phyloP scores from a whole-genome alignment of 2,888 invertebrate species.

The Sminthurinus aureus region DNA sequence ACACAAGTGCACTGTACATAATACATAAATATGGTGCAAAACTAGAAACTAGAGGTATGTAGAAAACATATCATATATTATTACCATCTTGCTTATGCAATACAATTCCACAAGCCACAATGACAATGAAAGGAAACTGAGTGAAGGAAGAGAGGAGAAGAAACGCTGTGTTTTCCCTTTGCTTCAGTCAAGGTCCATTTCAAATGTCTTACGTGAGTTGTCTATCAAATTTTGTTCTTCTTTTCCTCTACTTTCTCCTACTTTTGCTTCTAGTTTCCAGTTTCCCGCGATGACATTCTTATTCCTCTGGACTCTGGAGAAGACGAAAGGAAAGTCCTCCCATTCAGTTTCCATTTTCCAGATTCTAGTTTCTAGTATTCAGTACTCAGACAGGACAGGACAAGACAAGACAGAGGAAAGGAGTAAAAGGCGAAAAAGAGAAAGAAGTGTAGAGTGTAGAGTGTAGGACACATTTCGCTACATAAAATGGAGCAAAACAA shows the following conservation, averaged over 20 bases:
- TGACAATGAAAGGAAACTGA: background rate
- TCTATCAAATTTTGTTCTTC: background rate
- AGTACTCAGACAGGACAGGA: too few relatives aligned
- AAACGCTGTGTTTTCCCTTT: background rate
- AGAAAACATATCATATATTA: too few relatives aligned
- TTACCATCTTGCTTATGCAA: background rate
- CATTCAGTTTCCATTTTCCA: background rate
- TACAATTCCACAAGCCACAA: conserved; percentile 1
- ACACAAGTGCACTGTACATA: background rate
- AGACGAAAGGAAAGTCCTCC: too few relatives aligned
- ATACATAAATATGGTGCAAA: too few relatives aligned
- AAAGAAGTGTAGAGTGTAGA: background rate
- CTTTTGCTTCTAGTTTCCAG: background rate
- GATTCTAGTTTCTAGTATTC: background rate
- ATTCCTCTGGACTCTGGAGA: too few relatives aligned
- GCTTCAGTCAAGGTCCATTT: conserved; percentile 13
- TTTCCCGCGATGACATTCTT: background rate
- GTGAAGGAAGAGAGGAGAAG: background rate
- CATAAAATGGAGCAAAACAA: background rate
- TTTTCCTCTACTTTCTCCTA: background rate
- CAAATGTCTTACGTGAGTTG: conserved; percentile 4
- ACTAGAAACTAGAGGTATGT: too few relatives aligned
- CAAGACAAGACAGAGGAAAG: background rate
- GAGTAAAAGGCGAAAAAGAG: background rate
- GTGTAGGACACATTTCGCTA: background rate